Conservation (phyloP, 2,888 invertebrate genomes). For the Drosophila pseudotalamancana region DNA sequence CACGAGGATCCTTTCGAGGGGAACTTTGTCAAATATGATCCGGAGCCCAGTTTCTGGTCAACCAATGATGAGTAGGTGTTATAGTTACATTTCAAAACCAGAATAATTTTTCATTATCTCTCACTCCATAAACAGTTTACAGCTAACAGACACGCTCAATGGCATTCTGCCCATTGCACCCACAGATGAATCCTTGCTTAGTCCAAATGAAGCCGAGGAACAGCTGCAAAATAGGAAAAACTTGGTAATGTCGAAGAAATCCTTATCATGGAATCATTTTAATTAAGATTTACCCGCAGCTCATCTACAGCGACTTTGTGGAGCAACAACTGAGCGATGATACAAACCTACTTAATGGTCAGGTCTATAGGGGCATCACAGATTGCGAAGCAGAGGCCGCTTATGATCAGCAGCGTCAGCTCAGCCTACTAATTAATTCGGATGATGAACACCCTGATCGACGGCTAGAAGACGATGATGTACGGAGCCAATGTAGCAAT, state of each 20-base stretch:
- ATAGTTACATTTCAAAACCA: slow-evolving; percentile 1
- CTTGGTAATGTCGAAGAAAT: slow-evolving; percentile 54
- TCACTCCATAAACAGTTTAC: slow-evolving; percentile 68
- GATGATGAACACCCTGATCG: slow-evolving; percentile 30
- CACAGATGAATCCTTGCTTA: slow-evolving; percentile 70
- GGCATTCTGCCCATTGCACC: slow-evolving; percentile 82
- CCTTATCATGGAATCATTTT: neutral
- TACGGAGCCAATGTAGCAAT: slow-evolving; percentile 74
- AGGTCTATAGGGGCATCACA: slow-evolving; percentile 57
- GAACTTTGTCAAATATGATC: slow-evolving; percentile 79
- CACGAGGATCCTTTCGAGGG: slow-evolving; percentile 84
- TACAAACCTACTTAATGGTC: slow-evolving; percentile 66
- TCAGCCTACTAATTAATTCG: slow-evolving; percentile 39
- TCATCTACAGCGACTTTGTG: slow-evolving; percentile 77
- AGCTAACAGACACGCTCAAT: slow-evolving; percentile 82
- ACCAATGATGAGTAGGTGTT: slow-evolving; percentile 81
- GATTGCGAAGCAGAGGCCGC: slow-evolving; percentile 58
- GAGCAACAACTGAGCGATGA: slow-evolving; percentile 66
- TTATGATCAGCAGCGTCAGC: slow-evolving; percentile 51
- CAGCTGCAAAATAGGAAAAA: slow-evolving; percentile 70
- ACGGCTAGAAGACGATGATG: slow-evolving; percentile 47
- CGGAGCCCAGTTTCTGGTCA: slow-evolving; percentile 81
- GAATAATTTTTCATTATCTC: too few species aligned
- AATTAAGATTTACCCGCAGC: slow-evolving; percentile 50
- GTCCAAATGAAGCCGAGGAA: slow-evolving; percentile 61